Evolutionary conservation across 2,888 invertebrate genomes (phyloP).

Genomic region (Endomychus coccineus): DNA sequence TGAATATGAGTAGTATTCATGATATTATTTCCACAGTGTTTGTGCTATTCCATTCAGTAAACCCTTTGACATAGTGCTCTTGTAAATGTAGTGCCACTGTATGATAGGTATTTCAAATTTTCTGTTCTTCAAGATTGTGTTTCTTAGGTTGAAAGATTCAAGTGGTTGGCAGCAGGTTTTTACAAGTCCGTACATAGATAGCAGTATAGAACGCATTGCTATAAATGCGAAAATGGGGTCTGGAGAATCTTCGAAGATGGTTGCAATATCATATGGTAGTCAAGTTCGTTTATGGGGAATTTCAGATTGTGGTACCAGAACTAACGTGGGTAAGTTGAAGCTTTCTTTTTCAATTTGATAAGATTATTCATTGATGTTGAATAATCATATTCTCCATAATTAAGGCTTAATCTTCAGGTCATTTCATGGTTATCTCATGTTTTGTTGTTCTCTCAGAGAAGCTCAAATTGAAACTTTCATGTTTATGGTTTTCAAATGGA

Average conservation of each 20-base stretch:
- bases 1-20: too few relatives aligned
- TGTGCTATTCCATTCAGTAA: too few relatives aligned
- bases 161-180: constrained; percentile 95
- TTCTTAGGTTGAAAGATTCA: constrained; percentile 77
- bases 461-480: too few relatives aligned
- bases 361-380: too few relatives aligned
- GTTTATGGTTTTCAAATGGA: background rate
- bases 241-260: constrained; percentile 64
- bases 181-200: constrained; percentile 86
- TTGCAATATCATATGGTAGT: constrained; percentile 72
- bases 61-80: too few relatives aligned
- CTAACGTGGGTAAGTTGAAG: constrained; percentile 58
- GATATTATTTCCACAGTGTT: too few relatives aligned
- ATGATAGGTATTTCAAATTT: too few relatives aligned
- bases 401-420: too few relatives aligned
- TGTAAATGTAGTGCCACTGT: too few relatives aligned
- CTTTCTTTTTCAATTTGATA: background rate
- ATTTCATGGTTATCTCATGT: too few relatives aligned
- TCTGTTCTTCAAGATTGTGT: constrained; percentile 2
- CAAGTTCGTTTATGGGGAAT: constrained; percentile 74
- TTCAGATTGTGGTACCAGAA: constrained; percentile 65
- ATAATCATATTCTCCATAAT: too few relatives aligned
- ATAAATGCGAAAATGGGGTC: constrained; percentile 65
- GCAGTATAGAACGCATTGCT: constrained; percentile 84
- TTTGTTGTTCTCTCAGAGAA: too few relatives aligned